phyloP scores from a whole-genome alignment of 2,113 vertebrate genomes.

The Montifringilla adamsi region DNA sequence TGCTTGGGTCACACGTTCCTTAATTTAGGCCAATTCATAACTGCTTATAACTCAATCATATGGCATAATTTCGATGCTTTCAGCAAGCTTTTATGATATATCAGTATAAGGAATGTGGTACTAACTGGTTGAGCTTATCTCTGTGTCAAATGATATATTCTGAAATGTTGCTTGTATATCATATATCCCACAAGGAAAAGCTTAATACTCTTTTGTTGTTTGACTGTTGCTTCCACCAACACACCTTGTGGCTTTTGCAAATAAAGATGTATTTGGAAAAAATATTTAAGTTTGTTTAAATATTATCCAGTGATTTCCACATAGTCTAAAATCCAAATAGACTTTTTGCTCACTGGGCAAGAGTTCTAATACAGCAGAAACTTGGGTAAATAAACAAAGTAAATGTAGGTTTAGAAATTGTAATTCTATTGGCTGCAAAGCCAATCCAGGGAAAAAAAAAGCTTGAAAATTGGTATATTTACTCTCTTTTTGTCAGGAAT shows the following conservation, averaged over 20 bases:
- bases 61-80: background rate
- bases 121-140: background rate
- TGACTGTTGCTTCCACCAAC: background rate
- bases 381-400: background rate
- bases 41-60: background rate
- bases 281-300: slow-evolving; percentile 51
- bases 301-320: slow-evolving; percentile 68
- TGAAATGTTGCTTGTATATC: background rate
- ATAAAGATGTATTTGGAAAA: background rate
- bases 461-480: background rate
- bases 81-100: background rate
- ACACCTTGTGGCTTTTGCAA: background rate
- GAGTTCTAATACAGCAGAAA: slow-evolving; percentile 20
- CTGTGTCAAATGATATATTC: background rate
- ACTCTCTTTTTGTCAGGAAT: background rate
- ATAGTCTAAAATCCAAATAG: slow-evolving; percentile 60
- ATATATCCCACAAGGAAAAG: background rate
- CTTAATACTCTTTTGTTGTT: background rate
- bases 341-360: slow-evolving; percentile 13
- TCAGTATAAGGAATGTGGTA: background rate
- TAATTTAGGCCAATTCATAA: background rate
- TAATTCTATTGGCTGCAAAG: background rate
- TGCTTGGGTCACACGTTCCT: background rate
- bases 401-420: slow-evolving; percentile 1
- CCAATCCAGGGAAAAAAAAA: background rate